Conservation (phyloP, 2,888 invertebrate genomes). For the Drosophila neonasuta region DNA sequence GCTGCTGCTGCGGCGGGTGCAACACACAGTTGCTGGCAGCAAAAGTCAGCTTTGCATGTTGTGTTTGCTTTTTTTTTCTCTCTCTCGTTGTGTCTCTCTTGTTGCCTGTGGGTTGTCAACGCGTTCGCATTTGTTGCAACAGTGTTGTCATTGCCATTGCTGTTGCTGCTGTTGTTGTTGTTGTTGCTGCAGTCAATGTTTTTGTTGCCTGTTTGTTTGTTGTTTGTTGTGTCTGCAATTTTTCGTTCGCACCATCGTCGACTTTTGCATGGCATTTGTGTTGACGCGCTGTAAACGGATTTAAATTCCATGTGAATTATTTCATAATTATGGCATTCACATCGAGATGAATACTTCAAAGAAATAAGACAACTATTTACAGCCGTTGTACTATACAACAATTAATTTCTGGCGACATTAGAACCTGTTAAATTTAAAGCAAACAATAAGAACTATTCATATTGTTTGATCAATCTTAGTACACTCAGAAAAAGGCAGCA, state of each 20-base stretch:
- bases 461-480: background rate
- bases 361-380: constrained; percentile 8
- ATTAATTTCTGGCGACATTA: background rate
- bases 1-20: constrained; percentile 51
- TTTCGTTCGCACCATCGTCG: constrained; percentile 28
- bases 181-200: constrained; percentile 15
- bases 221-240: constrained; percentile 20
- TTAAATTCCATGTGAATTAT: constrained; percentile 47
- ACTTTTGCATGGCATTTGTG: constrained; percentile 31
- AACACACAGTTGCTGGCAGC: constrained; percentile 35
- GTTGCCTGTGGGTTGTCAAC: constrained; percentile 63
- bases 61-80: constrained; percentile 39
- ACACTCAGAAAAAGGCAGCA: background rate
- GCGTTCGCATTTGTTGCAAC: constrained; percentile 39
- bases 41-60: constrained; percentile 53
- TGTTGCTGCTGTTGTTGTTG: constrained; percentile 22
- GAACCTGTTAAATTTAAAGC: constrained; percentile 7
- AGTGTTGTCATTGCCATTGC: constrained; percentile 36
- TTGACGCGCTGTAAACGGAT: constrained; percentile 25
- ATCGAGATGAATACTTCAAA: constrained; percentile 4
- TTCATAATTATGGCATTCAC: constrained; percentile 18
- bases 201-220: too few species aligned
- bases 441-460: constrained; percentile 7
- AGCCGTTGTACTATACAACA: background rate
- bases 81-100: constrained; percentile 31